Percentiles rank a stretch among this genome's conserved stretches.
These are phyloP conservation scores for Sebastes diploproa DNA, from an alignment of 2,797 vertebrate species.

Conservation along the genomic window DNA sequence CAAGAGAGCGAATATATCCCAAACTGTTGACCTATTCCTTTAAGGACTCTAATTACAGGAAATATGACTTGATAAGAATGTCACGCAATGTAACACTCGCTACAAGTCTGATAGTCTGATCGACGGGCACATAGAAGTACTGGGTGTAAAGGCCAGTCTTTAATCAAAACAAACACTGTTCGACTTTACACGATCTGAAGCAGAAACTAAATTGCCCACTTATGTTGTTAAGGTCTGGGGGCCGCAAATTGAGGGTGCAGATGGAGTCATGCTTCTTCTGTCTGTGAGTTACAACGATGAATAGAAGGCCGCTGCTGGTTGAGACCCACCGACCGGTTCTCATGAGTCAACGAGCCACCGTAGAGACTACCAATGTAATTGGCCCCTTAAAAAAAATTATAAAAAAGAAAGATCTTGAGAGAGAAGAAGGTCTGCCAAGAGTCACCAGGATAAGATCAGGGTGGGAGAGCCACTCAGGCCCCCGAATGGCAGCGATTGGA, in stretches of 20 bases:
- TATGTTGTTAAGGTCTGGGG: constrained; percentile 62
- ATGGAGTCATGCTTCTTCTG: constrained; percentile 17
- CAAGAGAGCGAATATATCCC: neutral
- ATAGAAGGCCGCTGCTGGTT: constrained; percentile 1
- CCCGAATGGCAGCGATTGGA: constrained; percentile 43
- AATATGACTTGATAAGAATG: neutral
- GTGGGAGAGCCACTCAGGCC: constrained; percentile 42
- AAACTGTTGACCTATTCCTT: neutral
- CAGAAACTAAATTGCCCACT: constrained; percentile 47
- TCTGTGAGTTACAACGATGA: constrained; percentile 6
- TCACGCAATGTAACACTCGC: neutral
- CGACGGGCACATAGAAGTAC: neutral
- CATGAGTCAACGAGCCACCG: constrained; percentile 37
- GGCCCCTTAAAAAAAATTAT: neutral
- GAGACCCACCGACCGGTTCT: constrained; percentile 29
- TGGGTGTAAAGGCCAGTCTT: neutral
- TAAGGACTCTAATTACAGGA: neutral
- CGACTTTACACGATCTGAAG: constrained; percentile 15
- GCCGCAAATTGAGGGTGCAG: constrained; percentile 47
- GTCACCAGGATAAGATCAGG: constrained; percentile 75
- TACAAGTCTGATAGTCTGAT: neutral
- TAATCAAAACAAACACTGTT: constrained; percentile 36
- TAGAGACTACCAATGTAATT: constrained; percentile 25
- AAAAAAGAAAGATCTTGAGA: constrained; percentile 13
- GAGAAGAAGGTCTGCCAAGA: constrained; percentile 51